A percentile compares a stretch with the other conserved stretches of the same genome.
phyloP scores from a whole-genome alignment of 2,113 vertebrate genomes.

The Microtus ochrogaster region DNA sequence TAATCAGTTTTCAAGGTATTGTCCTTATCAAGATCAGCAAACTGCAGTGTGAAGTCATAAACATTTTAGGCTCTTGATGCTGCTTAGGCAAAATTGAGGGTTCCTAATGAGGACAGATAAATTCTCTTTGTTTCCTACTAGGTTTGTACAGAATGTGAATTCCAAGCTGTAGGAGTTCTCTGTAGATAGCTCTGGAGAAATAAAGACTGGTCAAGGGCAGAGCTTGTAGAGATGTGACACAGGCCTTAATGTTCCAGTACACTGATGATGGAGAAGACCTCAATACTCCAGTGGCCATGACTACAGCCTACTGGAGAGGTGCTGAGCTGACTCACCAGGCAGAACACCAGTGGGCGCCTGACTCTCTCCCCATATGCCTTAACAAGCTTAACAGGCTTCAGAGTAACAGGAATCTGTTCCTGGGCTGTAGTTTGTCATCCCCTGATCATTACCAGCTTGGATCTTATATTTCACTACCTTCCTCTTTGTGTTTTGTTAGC shows the following conservation, averaged over 20 bases:
- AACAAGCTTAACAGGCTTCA: background rate
- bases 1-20: constrained; percentile 1
- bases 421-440: background rate
- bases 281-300: too few species aligned
- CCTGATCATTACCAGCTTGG: background rate
- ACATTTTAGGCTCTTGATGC: background rate
- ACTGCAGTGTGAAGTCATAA: background rate
- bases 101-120: background rate
- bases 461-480: background rate
- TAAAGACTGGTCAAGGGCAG: fast-evolving
- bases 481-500: background rate
- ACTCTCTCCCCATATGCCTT: background rate
- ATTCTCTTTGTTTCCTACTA: fast-evolving
- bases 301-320: background rate
- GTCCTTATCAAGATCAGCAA: background rate
- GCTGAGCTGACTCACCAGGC: background rate
- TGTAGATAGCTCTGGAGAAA: background rate
- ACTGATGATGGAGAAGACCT: background rate
- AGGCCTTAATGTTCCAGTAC: background rate
- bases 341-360: too few species aligned
- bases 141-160: background rate
- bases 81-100: background rate
- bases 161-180: fast-evolving
- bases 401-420: background rate
- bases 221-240: background rate